A percentile compares a stretch with the other conserved stretches of the same genome.
phyloP scores from a whole-genome alignment of 2,113 vertebrate species.

The Stegostoma tigrinum region DNA sequence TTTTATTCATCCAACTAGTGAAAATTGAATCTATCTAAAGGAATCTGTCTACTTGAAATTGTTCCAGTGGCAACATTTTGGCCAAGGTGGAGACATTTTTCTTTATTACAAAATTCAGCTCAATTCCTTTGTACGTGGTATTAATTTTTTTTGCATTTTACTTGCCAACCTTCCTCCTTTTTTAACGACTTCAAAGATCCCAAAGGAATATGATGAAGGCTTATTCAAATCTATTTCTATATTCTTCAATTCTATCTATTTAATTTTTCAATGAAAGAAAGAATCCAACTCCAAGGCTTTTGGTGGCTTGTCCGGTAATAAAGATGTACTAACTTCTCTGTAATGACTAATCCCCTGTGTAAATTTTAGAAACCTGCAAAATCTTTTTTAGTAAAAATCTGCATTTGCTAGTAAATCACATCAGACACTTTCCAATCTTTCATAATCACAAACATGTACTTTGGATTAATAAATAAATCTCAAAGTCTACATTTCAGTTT shows the following conservation, averaged over 20 bases:
- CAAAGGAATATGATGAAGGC: background rate
- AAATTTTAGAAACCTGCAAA: slow-evolving; percentile 5
- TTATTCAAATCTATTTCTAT: background rate
- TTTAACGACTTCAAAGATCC: background rate
- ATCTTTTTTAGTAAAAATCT: background rate
- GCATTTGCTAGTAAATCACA: background rate
- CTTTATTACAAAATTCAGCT: too few relatives aligned
- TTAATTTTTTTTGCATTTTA: background rate
- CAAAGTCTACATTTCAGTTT: background rate
- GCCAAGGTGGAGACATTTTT: too few relatives aligned
- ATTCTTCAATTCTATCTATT: background rate
- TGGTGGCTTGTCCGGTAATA: background rate
- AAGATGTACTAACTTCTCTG: background rate
- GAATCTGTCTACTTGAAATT: too few relatives aligned
- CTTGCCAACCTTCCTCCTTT: background rate
- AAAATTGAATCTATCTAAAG: too few relatives aligned
- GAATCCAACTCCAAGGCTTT: background rate
- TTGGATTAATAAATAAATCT: background rate
- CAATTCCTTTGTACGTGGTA: background rate
- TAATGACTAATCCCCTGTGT: background rate
- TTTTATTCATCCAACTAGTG: too few relatives aligned
- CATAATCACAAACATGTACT: background rate
- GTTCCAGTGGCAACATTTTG: too few relatives aligned
- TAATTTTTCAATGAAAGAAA: background rate
- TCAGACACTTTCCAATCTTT: background rate